Base-by-base conservation (phyloP, 2,797 vertebrate species). In the Coilia nasus region DNA sequence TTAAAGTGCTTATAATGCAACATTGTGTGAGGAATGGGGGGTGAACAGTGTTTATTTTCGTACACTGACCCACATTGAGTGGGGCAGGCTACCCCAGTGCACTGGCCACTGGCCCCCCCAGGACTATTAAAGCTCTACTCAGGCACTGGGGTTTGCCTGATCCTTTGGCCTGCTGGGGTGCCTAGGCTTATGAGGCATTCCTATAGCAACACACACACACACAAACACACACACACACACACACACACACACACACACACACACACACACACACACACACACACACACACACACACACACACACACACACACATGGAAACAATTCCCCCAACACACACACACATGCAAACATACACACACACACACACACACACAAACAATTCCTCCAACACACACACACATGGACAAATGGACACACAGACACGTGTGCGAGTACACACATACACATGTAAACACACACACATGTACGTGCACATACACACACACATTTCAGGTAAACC, bases 41-140 rank as follows among this genome's bases (percentile, higher is more conserved):
- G 35, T 86, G 85, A 81, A 47, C 85, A 44, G 28, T 86, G 85
- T 86, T 86, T 83, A 83, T 83, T 80, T 83, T 71, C 64, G 23
- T 47, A 85, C 25, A n/a, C 81, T 85, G 84, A 44, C 60, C 81
- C 81, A 81, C 25, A 85, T 85, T 71, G 47, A 71, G 67, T 15
- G 59, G 54, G 83, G 2, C 35, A 41, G 59, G 44, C 25, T 50
- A 71, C 46, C 84, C 25, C 80, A 46, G 9, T 23, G 9, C 6
- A 0, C 23, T 17, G 67, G 31, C 28, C 15, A 17, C 12, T 17
- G 67, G 28, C 67, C 67, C 28, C 67, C 67, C 28, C 31, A 35
- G 31, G 67, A 14, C 28, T 41, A 75, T 75, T 35, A 75, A 75
- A 75, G 67, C 67, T 35, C 67, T 6, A 28, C 28, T 28, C 67